These are phyloP conservation scores for Andrena praecox DNA, from an alignment of 2,888 invertebrate species.

Conservation along the genomic window DNA sequence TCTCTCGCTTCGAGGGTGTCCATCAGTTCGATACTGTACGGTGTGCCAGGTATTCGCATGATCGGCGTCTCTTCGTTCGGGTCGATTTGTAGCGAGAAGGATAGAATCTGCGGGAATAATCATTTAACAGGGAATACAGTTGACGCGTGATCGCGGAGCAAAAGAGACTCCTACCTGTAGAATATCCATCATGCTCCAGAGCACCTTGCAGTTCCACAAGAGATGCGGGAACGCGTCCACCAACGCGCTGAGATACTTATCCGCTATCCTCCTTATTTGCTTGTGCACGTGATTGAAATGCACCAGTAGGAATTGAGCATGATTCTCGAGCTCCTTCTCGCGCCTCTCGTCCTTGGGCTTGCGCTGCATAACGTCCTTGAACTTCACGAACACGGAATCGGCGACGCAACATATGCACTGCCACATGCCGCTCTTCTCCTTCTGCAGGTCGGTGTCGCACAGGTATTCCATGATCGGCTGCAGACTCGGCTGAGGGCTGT, in stretches of 20 bases:
- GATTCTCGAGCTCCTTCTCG: slow-evolving; percentile 96
- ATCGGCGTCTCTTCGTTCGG: slow-evolving; percentile 97
- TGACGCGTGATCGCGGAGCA: background rate
- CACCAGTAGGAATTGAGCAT: slow-evolving; percentile 97
- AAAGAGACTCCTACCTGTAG: slow-evolving; percentile 87
- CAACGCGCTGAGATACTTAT: slow-evolving; percentile 94
- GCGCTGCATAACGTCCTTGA: slow-evolving; percentile 93
- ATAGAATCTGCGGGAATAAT: slow-evolving; percentile 87
- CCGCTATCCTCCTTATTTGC: slow-evolving; percentile 96
- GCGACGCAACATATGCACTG: slow-evolving; percentile 96
- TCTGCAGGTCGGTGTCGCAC: slow-evolving; percentile 95
- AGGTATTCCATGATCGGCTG: slow-evolving; percentile 97
- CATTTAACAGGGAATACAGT: background rate
- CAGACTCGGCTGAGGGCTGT: slow-evolving; percentile 94
- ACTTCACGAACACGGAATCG: slow-evolving; percentile 96
- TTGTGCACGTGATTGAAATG: slow-evolving; percentile 99
- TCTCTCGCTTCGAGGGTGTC: slow-evolving; percentile 97
- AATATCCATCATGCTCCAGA: slow-evolving; percentile 98
- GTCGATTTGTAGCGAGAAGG: slow-evolving; percentile 94
- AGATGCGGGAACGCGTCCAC: slow-evolving; percentile 98
- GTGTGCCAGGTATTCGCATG: slow-evolving; percentile 93
- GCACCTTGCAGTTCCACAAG: slow-evolving; percentile 97
- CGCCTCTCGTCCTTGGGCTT: slow-evolving; percentile 94
- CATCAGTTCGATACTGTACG: slow-evolving; percentile 94
- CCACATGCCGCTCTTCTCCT: slow-evolving; percentile 98